Conservation (phyloP, 2,797 vertebrate genomes). For the Muscicapa striata region DNA sequence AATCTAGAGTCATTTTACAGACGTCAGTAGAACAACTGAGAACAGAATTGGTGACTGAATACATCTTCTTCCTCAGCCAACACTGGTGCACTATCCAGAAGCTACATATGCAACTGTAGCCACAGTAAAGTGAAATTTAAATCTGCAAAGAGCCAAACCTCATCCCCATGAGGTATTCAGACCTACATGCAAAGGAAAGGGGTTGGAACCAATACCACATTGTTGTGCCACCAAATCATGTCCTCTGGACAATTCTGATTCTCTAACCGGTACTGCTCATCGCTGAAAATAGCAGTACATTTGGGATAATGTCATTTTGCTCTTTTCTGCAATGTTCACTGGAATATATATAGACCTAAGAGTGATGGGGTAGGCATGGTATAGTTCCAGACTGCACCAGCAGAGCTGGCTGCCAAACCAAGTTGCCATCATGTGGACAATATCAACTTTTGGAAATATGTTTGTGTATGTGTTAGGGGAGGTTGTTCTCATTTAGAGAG, state of each 20-base stretch:
- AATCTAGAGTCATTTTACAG: slow-evolving; percentile 56
- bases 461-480: neutral
- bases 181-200: neutral
- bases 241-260: neutral
- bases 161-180: neutral
- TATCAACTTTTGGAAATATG: neutral
- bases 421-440: neutral
- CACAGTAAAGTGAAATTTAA: slow-evolving; percentile 18
- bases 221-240: neutral
- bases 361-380: neutral
- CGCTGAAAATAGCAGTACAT: neutral
- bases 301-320: neutral
- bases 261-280: neutral
- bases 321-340: neutral
- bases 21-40: slow-evolving; percentile 56
- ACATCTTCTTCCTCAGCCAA: neutral
- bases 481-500: neutral
- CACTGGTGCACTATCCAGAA: neutral
- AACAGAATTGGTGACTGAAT: slow-evolving; percentile 51
- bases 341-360: neutral
- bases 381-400: neutral
- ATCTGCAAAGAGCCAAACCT: neutral
- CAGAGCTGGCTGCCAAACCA: neutral
- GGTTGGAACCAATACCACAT: neutral
- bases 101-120: slow-evolving; percentile 10